Base-by-base conservation (phyloP, 1,140 invertebrate species). In the Lordiphosa stackelbergi region DNA sequence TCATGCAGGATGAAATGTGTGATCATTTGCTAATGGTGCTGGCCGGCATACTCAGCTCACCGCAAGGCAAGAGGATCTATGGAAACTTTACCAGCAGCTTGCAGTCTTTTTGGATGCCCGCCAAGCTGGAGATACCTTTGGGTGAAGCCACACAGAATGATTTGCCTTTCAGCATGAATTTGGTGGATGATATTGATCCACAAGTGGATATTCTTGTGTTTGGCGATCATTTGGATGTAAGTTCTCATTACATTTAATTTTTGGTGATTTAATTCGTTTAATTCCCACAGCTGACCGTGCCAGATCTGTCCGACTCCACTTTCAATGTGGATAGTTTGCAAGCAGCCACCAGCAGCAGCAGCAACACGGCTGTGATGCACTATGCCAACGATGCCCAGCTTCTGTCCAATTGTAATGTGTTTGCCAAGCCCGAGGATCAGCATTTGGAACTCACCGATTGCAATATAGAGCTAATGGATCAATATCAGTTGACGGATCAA, bases 1-100 rank as follows among this genome's bases (percentile, higher is more conserved):
- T 78, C 5, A 85, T 87, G 83, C 78, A 87, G 59, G 73, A 87
- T 24, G 85, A 87, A 43, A 85, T 87, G n/a, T 87, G 85, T 55
- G 85, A 87, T 46, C 85, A 87, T 60, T 35, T 87, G 38, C 38
- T 87, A 24, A 51, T 87, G 9, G 68, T 87, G 4, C 37, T 87
- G 1, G 85, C 85, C 0, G 85, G 69, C 1, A 77, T 87, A 12
- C 52, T 87, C 0, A 87, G 79, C 42, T 77, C 73, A 1, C 85
- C 77, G 0, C 68, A 81, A 5, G 74, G 74, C 10, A 79, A 86
- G 45, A 65, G 72, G 0, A 35, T 78, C 0, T 87, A 83, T 48
- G 66, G 75, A 0, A 70, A 71, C 19, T 87, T 87, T 19, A 74
- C 68, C 6, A 83, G 54, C 28, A 64, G 69, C 3, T 42, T 87